Evolutionary conservation across 2,888 invertebrate species (phyloP).

Genomic region (Nipponacmea schrenckii): DNA sequence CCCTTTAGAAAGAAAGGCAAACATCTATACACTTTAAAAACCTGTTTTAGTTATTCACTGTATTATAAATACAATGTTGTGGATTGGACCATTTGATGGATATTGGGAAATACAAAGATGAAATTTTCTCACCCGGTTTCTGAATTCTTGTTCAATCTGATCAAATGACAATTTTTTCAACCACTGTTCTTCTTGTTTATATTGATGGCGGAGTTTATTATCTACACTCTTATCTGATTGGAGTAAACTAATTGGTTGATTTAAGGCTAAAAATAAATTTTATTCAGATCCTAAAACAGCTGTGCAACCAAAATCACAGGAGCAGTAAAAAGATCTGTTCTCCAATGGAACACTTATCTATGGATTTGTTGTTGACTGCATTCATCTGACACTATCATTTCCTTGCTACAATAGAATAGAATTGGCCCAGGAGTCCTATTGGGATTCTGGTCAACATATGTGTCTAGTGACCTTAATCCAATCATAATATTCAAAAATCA

Average conservation of each 20-base stretch:
- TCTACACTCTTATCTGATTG: conserved; percentile 30
- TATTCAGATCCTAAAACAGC: too few species aligned
- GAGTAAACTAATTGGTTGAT: conserved; percentile 43
- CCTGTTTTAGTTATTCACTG: not conserved
- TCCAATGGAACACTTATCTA: too few species aligned
- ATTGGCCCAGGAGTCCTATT: too few species aligned
- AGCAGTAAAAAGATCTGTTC: too few species aligned
- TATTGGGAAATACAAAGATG: not conserved
- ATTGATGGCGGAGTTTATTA: conserved; percentile 33
- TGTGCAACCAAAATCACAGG: too few species aligned
- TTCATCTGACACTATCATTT: too few species aligned
- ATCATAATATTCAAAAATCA: too few species aligned
- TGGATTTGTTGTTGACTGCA: too few species aligned
- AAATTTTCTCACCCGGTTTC: conserved; percentile 49
- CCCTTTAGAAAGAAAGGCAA: not conserved
- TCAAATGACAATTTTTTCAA: conserved; percentile 51
- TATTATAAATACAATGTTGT: not conserved
- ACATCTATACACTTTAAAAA: not conserved
- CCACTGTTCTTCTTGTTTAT: conserved; percentile 46
- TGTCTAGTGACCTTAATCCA: too few species aligned
- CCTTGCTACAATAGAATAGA: too few species aligned
- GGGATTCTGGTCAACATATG: too few species aligned
- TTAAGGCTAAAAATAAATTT: conserved; percentile 38
- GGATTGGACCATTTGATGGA: not conserved
- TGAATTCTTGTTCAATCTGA: conserved; percentile 60